phyloP scores from a whole-genome alignment of 2,888 invertebrate species.

The Sericinus montela region DNA sequence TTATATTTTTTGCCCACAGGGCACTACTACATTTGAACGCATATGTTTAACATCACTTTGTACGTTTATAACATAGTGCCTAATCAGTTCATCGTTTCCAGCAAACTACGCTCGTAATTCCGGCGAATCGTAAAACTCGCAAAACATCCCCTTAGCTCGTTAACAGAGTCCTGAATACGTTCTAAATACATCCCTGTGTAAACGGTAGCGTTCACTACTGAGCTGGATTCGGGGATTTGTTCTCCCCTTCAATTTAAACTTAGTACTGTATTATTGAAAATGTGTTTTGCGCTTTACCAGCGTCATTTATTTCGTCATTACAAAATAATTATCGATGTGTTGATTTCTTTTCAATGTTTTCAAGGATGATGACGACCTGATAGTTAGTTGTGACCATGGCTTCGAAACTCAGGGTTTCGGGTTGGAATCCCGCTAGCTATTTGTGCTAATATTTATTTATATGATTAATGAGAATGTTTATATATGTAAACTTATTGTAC shows the following conservation, averaged over 20 bases:
- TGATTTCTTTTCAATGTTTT: no score
- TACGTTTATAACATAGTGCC: constrained; percentile 10
- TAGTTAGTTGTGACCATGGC: no score
- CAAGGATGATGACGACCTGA: no score
- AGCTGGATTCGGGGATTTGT: constrained; percentile 5
- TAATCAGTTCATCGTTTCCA: constrained; percentile 18
- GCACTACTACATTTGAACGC: background rate
- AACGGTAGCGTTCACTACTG: constrained; percentile 13
- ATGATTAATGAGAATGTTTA: no score
- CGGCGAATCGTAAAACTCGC: constrained; percentile 17
- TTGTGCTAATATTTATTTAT: no score
- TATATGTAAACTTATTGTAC: no score
- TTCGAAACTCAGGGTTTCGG: no score
- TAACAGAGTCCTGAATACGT: constrained; percentile 14
- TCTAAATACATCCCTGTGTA: constrained; percentile 13
- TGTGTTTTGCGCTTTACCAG: no score
- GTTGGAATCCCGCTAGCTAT: no score
- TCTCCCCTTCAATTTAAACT: background rate
- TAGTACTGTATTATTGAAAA: constrained; percentile 3
- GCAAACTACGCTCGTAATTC: constrained; percentile 14
- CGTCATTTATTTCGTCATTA: no score
- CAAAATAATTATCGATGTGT: no score
- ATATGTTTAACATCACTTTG: background rate
- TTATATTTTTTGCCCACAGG: no score
- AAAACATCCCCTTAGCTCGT: constrained; percentile 16